A percentile compares a stretch with the other conserved stretches of the same genome.
phyloP scores from a whole-genome alignment of 2,888 invertebrate genomes.

The Caenorhabditis wallacei region DNA sequence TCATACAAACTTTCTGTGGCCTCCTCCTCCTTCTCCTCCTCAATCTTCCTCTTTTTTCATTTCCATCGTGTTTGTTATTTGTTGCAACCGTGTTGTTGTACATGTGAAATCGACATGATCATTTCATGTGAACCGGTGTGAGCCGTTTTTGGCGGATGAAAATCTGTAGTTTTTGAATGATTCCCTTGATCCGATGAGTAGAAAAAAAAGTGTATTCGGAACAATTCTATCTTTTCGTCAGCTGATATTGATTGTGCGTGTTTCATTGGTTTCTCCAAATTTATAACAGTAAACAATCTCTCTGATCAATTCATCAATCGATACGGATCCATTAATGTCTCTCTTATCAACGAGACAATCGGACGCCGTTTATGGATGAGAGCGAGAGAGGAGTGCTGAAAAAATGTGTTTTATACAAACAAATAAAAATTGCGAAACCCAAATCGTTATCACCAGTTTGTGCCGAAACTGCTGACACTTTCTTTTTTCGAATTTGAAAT shows the following conservation, averaged over 20 bases:
- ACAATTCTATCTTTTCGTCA: neutral
- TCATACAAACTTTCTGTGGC: conserved; percentile 16
- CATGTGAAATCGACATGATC: conserved; percentile 15
- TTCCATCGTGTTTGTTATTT: conserved; percentile 18
- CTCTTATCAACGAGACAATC: conserved; percentile 5
- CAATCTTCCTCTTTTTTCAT: conserved; percentile 7
- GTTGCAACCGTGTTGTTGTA: neutral
- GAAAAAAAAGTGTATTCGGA: too few species aligned
- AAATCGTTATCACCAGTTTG: neutral
- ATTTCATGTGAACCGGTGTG: conserved; percentile 19
- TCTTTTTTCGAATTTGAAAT: conserved; percentile 6
- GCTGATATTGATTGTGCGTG: conserved; percentile 16
- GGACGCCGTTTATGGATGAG: neutral
- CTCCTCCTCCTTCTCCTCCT: conserved; percentile 2
- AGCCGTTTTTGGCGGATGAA: too few species aligned
- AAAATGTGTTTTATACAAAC: neutral
- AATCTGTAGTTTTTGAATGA: neutral
- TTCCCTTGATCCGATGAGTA: too few species aligned
- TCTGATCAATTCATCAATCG: conserved; percentile 6
- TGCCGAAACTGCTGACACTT: neutral
- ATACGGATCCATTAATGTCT: neutral
- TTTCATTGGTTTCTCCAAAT: conserved; percentile 25
- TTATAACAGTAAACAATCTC: conserved; percentile 29
- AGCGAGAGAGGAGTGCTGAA: conserved; percentile 1
- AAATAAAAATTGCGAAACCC: conserved; percentile 19